phyloP scores from a whole-genome alignment of 1,140 invertebrate species.

The Tachypleus tridentatus region DNA sequence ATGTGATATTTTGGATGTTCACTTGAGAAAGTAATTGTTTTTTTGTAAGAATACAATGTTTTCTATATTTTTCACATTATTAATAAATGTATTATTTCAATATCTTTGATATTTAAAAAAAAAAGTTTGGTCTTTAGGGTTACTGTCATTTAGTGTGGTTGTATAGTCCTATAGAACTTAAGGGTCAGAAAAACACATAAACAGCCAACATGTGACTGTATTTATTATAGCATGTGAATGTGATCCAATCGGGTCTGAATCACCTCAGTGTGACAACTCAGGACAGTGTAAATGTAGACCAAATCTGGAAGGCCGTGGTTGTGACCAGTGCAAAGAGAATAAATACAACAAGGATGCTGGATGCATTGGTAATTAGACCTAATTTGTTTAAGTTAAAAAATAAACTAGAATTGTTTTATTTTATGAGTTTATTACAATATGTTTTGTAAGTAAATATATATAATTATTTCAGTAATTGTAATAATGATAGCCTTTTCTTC shows the following conservation, averaged over 20 bases:
- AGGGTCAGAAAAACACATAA: not conserved
- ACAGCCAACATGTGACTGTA: not conserved
- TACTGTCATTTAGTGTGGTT: too few relatives aligned
- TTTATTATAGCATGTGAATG: slow-evolving; percentile 55
- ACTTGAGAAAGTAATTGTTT: too few relatives aligned
- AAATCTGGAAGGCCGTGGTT: slow-evolving; percentile 76
- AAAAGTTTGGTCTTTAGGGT: too few relatives aligned
- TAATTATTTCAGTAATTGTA: slow-evolving; percentile 2
- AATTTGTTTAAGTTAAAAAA: not conserved
- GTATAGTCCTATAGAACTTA: not conserved
- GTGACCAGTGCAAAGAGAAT: slow-evolving; percentile 85
- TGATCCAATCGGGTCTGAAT: slow-evolving; percentile 69
- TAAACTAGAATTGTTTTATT: not conserved
- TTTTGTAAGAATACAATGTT: too few relatives aligned
- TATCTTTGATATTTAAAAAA: too few relatives aligned
- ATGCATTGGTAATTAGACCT: slow-evolving; percentile 43
- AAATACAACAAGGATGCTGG: slow-evolving; percentile 70
- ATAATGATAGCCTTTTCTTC: not conserved
- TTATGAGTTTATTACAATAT: not conserved
- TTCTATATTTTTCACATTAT: too few relatives aligned
- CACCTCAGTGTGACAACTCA: slow-evolving; percentile 60
- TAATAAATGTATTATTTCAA: too few relatives aligned
- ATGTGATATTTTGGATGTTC: too few relatives aligned
- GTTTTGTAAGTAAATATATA: not conserved
- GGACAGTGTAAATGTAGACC: slow-evolving; percentile 84